These are phyloP conservation scores for Deladenus siricidicola DNA, from an alignment of 2,888 invertebrate species.

Conservation along the genomic window DNA sequence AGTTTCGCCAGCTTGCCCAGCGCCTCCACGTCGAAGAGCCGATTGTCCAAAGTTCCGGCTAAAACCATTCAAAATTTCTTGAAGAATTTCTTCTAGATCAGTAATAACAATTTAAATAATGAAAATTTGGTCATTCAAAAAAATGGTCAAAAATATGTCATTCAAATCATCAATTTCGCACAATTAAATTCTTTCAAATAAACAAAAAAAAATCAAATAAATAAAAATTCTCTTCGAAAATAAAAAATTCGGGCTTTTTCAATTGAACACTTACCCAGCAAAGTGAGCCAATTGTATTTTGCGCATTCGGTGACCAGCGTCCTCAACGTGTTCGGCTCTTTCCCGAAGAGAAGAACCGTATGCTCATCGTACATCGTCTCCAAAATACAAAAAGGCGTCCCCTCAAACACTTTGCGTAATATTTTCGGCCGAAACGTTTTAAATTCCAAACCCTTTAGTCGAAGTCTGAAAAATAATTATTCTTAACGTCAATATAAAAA, in stretches of 20 bases:
- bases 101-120: no score
- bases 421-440: slow-evolving; percentile 41
- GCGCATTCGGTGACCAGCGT: slow-evolving; percentile 35
- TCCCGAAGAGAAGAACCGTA: slow-evolving; percentile 33
- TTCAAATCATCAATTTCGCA: not conserved
- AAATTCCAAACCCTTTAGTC: slow-evolving; percentile 43
- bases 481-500: not conserved
- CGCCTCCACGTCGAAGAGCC: no score
- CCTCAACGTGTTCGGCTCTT: slow-evolving; percentile 36
- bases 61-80: no score
- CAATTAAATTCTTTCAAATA: not conserved
- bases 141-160: no score
- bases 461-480: slow-evolving; percentile 29
- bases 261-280: not conserved
- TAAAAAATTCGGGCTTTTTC: no score
- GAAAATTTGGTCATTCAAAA: no score
- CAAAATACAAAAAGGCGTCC: slow-evolving; percentile 40
- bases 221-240: not conserved
- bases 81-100: no score
- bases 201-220: no score
- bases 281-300: slow-evolving; percentile 2
- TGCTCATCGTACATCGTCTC: slow-evolving; percentile 17
- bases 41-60: no score
- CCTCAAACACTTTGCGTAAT: slow-evolving; percentile 43
- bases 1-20: no score